Evolutionary conservation across 92 coral and sea anemone species (phyloP).

Genomic region (Porites rus): DNA sequence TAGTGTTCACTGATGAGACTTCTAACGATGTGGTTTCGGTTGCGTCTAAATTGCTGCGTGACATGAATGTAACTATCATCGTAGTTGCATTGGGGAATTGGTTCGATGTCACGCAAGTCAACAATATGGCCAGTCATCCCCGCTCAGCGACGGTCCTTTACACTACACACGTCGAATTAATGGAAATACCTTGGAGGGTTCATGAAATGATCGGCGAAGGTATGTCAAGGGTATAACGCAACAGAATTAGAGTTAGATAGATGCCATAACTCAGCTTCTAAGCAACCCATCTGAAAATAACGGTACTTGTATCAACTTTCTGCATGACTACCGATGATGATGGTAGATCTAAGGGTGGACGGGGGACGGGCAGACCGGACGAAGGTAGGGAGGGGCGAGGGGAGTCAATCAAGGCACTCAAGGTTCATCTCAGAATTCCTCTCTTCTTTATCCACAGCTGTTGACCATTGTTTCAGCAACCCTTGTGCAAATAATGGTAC

Average conservation of each 20-base stretch:
- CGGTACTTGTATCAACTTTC: constrained; percentile 12
- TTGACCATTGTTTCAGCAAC: constrained; percentile 15
- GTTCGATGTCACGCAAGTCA: constrained; percentile 15
- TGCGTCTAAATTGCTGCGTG: constrained; percentile 15
- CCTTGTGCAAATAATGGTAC: constrained; percentile 26
- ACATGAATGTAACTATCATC: constrained; percentile 45
- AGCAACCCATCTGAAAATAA: constrained; percentile 8
- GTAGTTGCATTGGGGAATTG: constrained; percentile 41
- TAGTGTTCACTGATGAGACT: constrained; percentile 18
- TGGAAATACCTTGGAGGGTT: constrained; percentile 3
- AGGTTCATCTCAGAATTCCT: too few species aligned
- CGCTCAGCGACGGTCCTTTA: not conserved
- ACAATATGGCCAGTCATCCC: constrained; percentile 3
- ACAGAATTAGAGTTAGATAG: too few species aligned
- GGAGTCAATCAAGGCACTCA: too few species aligned
- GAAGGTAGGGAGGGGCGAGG: too few species aligned
- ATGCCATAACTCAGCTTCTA: too few species aligned
- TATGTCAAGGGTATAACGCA: not conserved
- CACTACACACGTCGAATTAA: constrained; percentile 1
- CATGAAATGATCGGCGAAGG: constrained; percentile 39
- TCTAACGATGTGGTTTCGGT: constrained; percentile 32
- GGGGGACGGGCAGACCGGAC: too few species aligned
- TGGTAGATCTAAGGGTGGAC: too few species aligned
- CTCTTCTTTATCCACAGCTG: constrained; percentile 6
- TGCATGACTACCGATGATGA: constrained; percentile 5